Evolutionary conservation across 2,888 invertebrate species (phyloP).

Genomic region (Camponotus fellah): DNA sequence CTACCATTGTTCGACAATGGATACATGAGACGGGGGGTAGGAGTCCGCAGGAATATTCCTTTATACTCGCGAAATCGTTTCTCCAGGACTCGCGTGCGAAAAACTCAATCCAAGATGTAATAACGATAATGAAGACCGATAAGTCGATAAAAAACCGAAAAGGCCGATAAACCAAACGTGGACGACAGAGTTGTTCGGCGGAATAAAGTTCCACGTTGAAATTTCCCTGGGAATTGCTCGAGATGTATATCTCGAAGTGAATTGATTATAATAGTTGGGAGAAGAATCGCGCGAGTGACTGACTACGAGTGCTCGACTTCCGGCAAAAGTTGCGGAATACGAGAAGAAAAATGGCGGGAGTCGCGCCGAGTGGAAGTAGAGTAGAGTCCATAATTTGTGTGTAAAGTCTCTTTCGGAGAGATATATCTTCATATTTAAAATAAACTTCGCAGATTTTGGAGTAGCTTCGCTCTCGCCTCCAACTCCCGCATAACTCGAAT

Average conservation of each 20-base stretch:
- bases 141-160: conserved; percentile 36
- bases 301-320: conserved; percentile 23
- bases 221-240: conserved; percentile 20
- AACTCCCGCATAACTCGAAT: neutral
- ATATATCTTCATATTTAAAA: conserved; percentile 37
- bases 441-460: conserved; percentile 17
- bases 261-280: conserved; percentile 37
- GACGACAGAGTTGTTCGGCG: neutral
- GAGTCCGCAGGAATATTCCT: neutral
- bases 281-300: conserved; percentile 29
- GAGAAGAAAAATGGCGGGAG: conserved; percentile 11
- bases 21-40: conserved; percentile 40
- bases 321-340: neutral
- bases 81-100: neutral
- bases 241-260: conserved; percentile 7
- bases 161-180: conserved; percentile 28
- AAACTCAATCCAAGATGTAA: neutral
- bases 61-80: conserved; percentile 1
- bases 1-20: conserved; percentile 76
- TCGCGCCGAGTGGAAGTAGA: neutral
- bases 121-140: conserved; percentile 37
- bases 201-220: conserved; percentile 22
- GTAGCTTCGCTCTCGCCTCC: neutral
- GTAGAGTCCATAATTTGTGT: conserved; percentile 44
- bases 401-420: conserved; percentile 17